Base-by-base conservation (phyloP, 2,113 vertebrate genomes). In the Deroptyus accipitrinus region DNA sequence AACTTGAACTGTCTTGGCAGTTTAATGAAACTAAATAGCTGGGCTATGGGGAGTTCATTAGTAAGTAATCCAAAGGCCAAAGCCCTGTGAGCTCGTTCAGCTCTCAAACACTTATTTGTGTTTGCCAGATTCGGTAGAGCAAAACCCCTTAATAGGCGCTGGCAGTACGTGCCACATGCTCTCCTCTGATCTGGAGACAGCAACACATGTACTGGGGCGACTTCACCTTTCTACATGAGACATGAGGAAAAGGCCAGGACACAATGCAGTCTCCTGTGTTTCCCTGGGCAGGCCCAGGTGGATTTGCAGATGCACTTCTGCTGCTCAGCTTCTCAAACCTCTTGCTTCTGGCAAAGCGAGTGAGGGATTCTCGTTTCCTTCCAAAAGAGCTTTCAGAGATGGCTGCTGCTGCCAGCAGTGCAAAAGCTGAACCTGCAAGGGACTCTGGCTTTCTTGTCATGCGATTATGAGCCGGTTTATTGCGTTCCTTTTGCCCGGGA, bases 11-110 rank as follows among this genome's bases (percentile, higher is more conserved):
- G 46, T 87, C 81, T 84, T 86, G 91, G 92, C 88, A 92, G 84
- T 92, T 95, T 91, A 93, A 94, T 87, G 94, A 90, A 94, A 95
- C 94, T 96, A 97, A 96, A 93, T 83, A 83, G 83, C 73, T 86
- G 77, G 90, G 55, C 80, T 90, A 75, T 25, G 41, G 88, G 86
- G 88, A 97, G 90, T 94, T 96, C 92, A 92, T 96, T 96, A 96
- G 95, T 86, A 70, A 95, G 82, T 93, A 91, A 96, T 93, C 90
- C 92, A 95, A 97, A 92, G 90, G 85, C 93, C 88, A 94, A 95
- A 80, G 75, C 90, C 80, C 41, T 94, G 62, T 33, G 69, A 94
- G 89, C 91, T 89, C 75, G 80, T 92, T 92, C 92, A 82, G 54
- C 80, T 92, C 81, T 77, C 62, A 81, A 88, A 84, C 2, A 6